Evolutionary conservation across 2,113 vertebrate genomes (phyloP).

Genomic region (Tachycineta bicolor): DNA sequence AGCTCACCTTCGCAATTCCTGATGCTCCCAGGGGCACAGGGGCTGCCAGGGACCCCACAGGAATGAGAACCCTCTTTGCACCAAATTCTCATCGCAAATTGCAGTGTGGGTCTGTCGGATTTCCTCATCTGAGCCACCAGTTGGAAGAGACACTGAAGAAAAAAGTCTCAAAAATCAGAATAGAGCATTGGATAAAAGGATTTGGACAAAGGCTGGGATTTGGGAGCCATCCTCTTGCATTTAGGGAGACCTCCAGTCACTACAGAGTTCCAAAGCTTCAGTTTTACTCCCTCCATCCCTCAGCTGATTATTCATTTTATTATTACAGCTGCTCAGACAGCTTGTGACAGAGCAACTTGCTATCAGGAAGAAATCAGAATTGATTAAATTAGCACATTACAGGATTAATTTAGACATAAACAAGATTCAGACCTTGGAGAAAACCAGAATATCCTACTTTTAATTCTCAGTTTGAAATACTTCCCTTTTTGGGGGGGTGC

Average conservation of each 20-base stretch:
- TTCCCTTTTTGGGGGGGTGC: background rate
- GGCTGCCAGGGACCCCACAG: background rate
- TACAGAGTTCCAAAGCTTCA: background rate
- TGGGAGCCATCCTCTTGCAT: background rate
- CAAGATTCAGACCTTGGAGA: background rate
- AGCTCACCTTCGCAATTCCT: background rate
- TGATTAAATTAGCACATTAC: conserved; percentile 28
- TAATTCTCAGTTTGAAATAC: background rate
- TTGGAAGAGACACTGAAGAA: background rate
- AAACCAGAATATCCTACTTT: background rate
- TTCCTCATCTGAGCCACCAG: background rate
- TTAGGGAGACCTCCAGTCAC: background rate
- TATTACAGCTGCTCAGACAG: background rate
- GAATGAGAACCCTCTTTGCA: background rate
- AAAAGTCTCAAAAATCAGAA: background rate
- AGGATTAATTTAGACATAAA: conserved; percentile 20
- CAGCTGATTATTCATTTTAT: background rate
- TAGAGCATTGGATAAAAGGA: accelerated
- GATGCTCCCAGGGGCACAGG: background rate
- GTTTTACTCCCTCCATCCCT: background rate
- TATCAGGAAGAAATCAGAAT: conserved; percentile 27
- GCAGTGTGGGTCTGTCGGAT: background rate
- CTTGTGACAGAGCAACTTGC: background rate
- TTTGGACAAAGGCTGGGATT: background rate
- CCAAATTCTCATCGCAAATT: background rate